phyloP scores from a whole-genome alignment of 2,113 vertebrate genomes.

The Antechinus stuartii region DNA sequence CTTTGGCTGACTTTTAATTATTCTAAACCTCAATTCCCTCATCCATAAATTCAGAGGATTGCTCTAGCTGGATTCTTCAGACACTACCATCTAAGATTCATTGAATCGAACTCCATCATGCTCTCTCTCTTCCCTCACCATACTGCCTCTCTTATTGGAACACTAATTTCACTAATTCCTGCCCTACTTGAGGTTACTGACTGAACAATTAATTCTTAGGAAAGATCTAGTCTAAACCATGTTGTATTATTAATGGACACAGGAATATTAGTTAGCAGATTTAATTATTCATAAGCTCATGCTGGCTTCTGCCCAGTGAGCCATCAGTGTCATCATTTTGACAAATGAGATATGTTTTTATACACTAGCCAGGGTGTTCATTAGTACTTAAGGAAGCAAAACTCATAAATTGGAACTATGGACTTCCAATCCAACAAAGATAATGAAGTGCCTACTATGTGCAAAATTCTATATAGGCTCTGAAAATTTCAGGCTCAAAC shows the following conservation, averaged over 20 bases:
- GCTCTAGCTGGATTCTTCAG: neutral
- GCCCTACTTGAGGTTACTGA: neutral
- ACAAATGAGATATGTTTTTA: neutral
- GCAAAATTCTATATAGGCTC: neutral
- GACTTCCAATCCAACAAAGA: neutral
- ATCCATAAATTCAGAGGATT: neutral
- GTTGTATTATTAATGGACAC: neutral
- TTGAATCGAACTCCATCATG: neutral
- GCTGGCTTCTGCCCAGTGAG: neutral
- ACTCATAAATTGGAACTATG: neutral
- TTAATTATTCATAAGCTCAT: neutral
- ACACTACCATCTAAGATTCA: neutral
- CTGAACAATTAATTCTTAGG: neutral
- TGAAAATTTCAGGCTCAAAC: neutral
- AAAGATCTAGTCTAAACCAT: neutral
- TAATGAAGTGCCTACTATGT: neutral
- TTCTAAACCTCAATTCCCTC: neutral
- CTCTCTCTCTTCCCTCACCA: neutral
- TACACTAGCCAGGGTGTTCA: neutral
- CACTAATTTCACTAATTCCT: neutral
- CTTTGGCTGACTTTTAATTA: neutral
- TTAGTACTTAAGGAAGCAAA: neutral
- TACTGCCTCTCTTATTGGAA: neutral
- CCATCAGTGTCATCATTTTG: neutral
- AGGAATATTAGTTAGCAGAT: neutral